Base-by-base conservation (phyloP, 2,888 invertebrate species). In the Idaea dimidiata region DNA sequence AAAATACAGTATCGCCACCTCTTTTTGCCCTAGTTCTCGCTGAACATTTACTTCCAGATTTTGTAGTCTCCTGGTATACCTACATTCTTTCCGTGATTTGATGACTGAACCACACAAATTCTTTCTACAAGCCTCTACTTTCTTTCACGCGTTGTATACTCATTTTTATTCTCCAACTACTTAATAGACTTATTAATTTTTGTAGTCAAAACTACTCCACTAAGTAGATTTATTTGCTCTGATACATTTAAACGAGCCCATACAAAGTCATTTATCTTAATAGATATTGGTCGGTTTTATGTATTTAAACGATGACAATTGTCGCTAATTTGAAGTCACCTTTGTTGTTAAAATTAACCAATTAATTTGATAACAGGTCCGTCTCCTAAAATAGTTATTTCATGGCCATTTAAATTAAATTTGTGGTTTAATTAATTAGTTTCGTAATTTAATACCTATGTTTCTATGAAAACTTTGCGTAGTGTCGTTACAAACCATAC, bases 311-410 rank as follows among this genome's bases (percentile, higher is more conserved):
- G 53, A 61, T 64, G 43, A 43, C 43, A 64, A 70, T 69, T 68
- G 59, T 55, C 54, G 55, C 66, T 62, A 74, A 73, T 73, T 70
- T 64, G 53, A 8, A 67, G 72, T 71, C 73, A 71, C 72, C 69
- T 75, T 66, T 67, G 62, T 62, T 54, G 61, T 62, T 67, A 59
- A 63, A 53, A 64, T 58, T 59, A 61, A 61, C 31, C 31, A 57
- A 31, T 53, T 4, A 58, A 16, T 33, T 33, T n/a, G 33, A 17
- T 60, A 58, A 57, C 24, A 16, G 54, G 43, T 14, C 43, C 10
- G 43, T 6, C 14, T 43, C 43, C 43, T 43, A 53, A 59, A 31
- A 24, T 6, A 59, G 24, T 31, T 18, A 54, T 54, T 59, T 59
- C 17, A 54, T 59, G 6, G 54, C 24, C 53, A 54, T 54, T 43